A percentile compares a stretch with the other conserved stretches of the same genome.
Conservation (phyloP, 2,888 invertebrate genomes). For the Metalampra italica region DNA sequence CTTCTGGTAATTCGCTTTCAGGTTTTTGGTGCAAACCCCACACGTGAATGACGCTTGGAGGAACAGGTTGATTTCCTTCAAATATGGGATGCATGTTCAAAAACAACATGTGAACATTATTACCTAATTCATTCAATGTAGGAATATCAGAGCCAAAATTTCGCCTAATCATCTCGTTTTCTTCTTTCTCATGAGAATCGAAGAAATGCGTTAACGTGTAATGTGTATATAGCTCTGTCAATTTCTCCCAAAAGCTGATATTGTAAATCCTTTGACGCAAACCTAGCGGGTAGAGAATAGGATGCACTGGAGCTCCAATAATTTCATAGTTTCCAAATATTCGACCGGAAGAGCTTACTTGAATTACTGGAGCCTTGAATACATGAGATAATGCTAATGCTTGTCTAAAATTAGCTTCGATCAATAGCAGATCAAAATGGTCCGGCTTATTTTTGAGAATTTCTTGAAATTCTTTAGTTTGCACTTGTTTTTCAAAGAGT, state of each 20-base stretch:
- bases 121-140: conserved; percentile 22
- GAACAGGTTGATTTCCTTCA: conserved; percentile 43
- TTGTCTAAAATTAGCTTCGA: conserved; percentile 26
- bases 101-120: conserved; percentile 42
- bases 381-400: conserved; percentile 25
- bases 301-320: conserved; percentile 26
- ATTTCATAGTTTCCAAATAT: conserved; percentile 10
- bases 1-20: conserved; percentile 43
- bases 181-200: conserved; percentile 2
- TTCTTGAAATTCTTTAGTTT: conserved; percentile 21
- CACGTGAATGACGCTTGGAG: conserved; percentile 51
- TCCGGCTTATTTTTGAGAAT: conserved; percentile 21
- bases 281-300: conserved; percentile 20
- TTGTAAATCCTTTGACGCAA: conserved; percentile 23
- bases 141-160: conserved; percentile 25
- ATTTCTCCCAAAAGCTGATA: conserved; percentile 29
- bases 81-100: conserved; percentile 51
- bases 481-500: conserved; percentile 24
- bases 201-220: conserved; percentile 6
- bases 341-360: conserved; percentile 32
- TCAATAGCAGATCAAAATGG: conserved; percentile 33
- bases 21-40: conserved; percentile 53
- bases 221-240: conserved; percentile 17
- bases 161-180: conserved; percentile 18
- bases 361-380: conserved; percentile 32